Conservation (phyloP, 2,888 invertebrate species). For the Hydropsyche betteni region DNA sequence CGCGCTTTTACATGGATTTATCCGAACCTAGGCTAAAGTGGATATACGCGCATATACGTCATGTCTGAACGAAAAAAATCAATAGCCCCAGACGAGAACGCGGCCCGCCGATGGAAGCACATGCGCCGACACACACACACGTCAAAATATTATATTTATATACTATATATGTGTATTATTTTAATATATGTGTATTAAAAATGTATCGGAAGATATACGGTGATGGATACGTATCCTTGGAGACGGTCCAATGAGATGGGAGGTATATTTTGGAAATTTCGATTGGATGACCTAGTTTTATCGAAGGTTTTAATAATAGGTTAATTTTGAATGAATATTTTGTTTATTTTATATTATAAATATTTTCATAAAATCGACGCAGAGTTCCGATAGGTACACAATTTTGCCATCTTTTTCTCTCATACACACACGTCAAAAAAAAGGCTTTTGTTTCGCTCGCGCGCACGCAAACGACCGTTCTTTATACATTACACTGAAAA, state of each 20-base stretch:
- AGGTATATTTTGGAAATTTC: too few relatives aligned
- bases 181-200: not conserved
- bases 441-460: not conserved
- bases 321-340: not conserved
- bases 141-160: not conserved
- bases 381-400: constrained; percentile 9
- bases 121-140: constrained; percentile 36
- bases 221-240: too few relatives aligned
- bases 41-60: constrained; percentile 42
- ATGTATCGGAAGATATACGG: too few relatives aligned
- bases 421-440: not conserved
- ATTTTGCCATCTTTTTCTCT: constrained; percentile 1
- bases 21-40: constrained; percentile 49
- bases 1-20: not conserved
- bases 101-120: constrained; percentile 39
- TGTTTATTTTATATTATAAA: not conserved
- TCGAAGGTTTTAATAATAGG: too few relatives aligned
- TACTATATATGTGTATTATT: constrained; percentile 3
- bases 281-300: too few relatives aligned
- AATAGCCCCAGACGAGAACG: constrained; percentile 50
- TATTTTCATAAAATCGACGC: constrained; percentile 26
- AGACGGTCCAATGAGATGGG: too few relatives aligned
- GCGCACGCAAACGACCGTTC: not conserved
- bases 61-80: constrained; percentile 51
- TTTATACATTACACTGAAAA: not conserved